Base-by-base conservation (phyloP, 1,140 invertebrate species). In the Nylanderia fulva region DNA sequence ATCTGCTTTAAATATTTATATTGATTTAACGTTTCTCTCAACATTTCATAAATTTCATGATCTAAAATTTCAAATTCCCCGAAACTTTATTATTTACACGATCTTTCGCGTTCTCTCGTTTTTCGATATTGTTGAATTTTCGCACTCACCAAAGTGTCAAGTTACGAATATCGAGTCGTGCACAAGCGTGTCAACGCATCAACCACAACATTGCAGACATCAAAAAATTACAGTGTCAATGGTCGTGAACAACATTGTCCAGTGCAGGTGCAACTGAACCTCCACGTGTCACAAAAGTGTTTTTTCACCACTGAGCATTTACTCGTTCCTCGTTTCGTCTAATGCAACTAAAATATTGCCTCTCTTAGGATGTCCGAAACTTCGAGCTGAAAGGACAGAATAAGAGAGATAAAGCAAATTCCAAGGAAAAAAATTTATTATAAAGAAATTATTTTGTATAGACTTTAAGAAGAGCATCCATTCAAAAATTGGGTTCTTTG, bases 191-290 rank as follows among this genome's bases (percentile, higher is more conserved):
- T 69, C 52, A 71, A 71, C 77, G 27, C 77, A 82, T 71, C 66
- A 58, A 82, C 66, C 77, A 27, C 77, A 82, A 72, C 39, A 72
- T 79, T 39, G 66, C 21, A 79, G 60, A 79, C 75, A 29, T 66
- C 52, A 7, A 2, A 82, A n/a, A 82, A 82, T 71, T 80, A 80
- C 77, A 71, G 58, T 21, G 52, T 72, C 77, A 58, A 71, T 68
- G 36, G 33, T 58, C 58, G 36, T 82, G 58, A 82, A 82, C 52
- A 60, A 72, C 77, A 72, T 60, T 82, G 66, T 82, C 66, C 13
- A 21, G 1, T 72, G 66, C 77, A 82, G 77, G 45, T 60, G 54
- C 36, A 72, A 39, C 66, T 68, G 66, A 72, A 29, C 52, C 36
- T 82, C 21, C 5, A 58, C 21, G 11, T 36, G 66, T 82, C 77